Conservation (phyloP, 2,888 invertebrate genomes). For the Lingula anatina region DNA sequence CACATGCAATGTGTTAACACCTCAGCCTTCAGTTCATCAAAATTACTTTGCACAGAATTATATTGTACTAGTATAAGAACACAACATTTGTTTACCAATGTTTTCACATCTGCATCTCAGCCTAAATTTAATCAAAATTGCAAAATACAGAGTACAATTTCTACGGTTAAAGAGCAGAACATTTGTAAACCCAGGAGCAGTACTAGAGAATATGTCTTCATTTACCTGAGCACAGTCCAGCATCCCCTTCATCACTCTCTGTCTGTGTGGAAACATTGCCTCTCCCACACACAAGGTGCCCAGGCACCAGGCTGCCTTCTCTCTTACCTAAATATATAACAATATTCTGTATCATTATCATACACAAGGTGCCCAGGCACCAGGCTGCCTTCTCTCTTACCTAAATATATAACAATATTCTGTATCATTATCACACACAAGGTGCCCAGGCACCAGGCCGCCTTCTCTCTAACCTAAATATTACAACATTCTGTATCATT, state of each 20-base stretch:
- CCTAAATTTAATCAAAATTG: no score
- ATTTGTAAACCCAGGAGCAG: not conserved
- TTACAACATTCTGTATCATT: no score
- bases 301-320: conserved; percentile 70
- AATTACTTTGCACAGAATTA: not conserved
- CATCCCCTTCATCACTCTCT: conserved; percentile 70
- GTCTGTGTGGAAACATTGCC: conserved; percentile 63
- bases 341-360: no score
- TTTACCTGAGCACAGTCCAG: conserved; percentile 71
- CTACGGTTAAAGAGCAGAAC: not conserved
- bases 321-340: conserved; percentile 53
- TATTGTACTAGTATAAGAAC: not conserved
- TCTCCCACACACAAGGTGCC: conserved; percentile 82
- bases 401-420: no score
- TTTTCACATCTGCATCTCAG: no score
- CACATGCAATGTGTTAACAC: no score
- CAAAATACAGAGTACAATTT: not conserved
- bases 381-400: no score
- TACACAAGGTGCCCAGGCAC: no score
- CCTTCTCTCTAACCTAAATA: no score
- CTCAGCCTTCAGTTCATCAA: no score
- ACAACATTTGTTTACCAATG: not conserved
- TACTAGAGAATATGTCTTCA: conserved; percentile 11
- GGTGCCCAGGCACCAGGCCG: no score
- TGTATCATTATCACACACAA: no score